Percentiles rank a stretch among this genome's conserved stretches.
These are phyloP conservation scores for Strix occidentalis DNA, from an alignment of 2,797 vertebrate genomes.

Conservation along the genomic window DNA sequence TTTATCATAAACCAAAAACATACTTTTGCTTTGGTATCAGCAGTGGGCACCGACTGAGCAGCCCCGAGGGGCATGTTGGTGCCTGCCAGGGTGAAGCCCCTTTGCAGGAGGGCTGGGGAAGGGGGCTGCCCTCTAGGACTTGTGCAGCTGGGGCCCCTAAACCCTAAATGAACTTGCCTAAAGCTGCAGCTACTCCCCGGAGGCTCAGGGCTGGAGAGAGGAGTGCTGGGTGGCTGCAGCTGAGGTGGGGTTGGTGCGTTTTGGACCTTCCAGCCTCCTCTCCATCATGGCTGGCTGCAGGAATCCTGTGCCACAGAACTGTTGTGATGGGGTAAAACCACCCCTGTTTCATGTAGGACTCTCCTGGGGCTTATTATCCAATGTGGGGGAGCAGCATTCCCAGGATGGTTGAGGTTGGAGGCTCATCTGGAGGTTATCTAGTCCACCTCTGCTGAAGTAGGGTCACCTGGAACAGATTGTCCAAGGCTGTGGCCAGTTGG, in stretches of 20 bases:
- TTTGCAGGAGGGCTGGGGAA: neutral
- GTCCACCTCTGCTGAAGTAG: neutral
- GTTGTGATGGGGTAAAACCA: neutral
- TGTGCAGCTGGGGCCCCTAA: neutral
- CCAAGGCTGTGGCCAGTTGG: neutral
- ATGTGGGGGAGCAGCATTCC: neutral
- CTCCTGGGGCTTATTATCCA: fast-evolving
- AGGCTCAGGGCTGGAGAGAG: fast-evolving
- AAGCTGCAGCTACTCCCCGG: neutral
- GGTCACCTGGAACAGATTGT: neutral
- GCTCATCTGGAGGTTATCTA: neutral
- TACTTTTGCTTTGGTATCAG: neutral
- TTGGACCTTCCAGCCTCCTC: neutral
- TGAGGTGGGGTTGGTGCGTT: neutral
- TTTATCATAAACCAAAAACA: neutral
- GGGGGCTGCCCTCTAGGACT: neutral
- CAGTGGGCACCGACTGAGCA: neutral
- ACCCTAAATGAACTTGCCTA: neutral
- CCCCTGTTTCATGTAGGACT: fast-evolving
- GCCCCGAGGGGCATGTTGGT: fast-evolving
- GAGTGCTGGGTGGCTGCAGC: neutral
- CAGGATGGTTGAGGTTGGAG: neutral
- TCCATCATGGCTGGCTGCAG: fast-evolving
- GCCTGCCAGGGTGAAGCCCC: neutral
- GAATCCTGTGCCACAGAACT: too few relatives aligned